A percentile compares a stretch with the other conserved stretches of the same genome.
Conservation (phyloP, 2,113 vertebrate genomes). For the Esox niger region DNA sequence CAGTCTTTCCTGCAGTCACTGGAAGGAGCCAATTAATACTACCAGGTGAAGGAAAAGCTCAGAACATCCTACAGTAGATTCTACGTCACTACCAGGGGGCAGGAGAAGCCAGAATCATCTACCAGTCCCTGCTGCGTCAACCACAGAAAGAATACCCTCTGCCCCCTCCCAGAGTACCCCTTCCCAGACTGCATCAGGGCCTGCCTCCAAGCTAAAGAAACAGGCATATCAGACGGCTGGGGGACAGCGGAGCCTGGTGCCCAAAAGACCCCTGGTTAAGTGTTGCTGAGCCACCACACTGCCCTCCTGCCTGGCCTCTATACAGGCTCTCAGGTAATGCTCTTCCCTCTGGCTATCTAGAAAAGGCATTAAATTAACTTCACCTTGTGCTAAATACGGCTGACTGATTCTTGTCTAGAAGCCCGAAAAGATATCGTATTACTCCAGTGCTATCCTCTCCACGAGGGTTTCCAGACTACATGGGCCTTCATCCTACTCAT, state of each 20-base stretch:
- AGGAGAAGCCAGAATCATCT: background rate
- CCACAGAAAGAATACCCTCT: conserved; percentile 18
- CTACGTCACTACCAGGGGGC: background rate
- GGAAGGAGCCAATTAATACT: too few relatives aligned
- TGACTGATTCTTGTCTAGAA: too few relatives aligned
- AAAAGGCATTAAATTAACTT: too few relatives aligned
- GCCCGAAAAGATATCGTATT: too few relatives aligned
- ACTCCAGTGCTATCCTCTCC: too few relatives aligned
- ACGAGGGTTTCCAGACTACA: too few relatives aligned
- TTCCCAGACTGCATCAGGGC: conserved; percentile 17
- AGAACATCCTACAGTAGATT: conserved; percentile 28
- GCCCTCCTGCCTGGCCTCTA: background rate
- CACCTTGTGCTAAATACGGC: too few relatives aligned
- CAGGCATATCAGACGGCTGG: conserved; percentile 59
- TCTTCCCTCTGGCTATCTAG: too few relatives aligned
- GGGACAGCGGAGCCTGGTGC: background rate
- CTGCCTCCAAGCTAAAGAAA: conserved; percentile 60
- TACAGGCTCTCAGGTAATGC: conserved; percentile 36
- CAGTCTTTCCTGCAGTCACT: background rate
- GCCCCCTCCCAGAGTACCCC: conserved; percentile 14
- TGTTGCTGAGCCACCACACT: background rate
- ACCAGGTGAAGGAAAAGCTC: too few relatives aligned
- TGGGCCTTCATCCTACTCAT: too few relatives aligned
- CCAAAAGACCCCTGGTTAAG: conserved; percentile 7
- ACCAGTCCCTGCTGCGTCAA: conserved; percentile 36